Evolutionary conservation across 1,140 invertebrate genomes (phyloP).

Genomic region (Camponotus pennsylvanicus): DNA sequence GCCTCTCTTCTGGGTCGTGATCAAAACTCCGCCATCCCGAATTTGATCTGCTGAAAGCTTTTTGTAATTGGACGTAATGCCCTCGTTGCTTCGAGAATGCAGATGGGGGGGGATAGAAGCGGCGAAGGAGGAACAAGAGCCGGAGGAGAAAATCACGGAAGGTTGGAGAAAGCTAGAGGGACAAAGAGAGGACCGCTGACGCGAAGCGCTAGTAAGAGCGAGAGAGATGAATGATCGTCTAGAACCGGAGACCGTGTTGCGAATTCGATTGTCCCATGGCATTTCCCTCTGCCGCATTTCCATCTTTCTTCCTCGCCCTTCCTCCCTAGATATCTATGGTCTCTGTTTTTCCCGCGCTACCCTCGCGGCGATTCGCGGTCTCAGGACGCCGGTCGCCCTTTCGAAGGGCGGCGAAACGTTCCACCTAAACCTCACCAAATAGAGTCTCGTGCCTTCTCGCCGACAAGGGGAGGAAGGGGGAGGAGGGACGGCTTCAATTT

Average conservation of each 20-base stretch:
- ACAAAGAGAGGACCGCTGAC: not conserved
- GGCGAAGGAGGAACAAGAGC: not conserved
- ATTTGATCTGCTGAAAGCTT: constrained; percentile 79
- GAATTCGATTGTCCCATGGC: constrained; percentile 77
- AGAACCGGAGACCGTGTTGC: constrained; percentile 66
- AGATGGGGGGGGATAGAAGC: not conserved
- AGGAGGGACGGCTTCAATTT: constrained; percentile 75
- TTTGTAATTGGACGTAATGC: constrained; percentile 79
- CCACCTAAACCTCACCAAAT: constrained; percentile 72
- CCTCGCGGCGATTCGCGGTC: constrained; percentile 55
- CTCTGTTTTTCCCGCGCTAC: constrained; percentile 45
- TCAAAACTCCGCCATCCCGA: constrained; percentile 78
- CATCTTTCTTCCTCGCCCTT: not conserved
- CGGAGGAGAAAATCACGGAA: constrained; percentile 43
- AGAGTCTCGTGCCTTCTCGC: constrained; percentile 52
- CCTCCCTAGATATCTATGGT: constrained; percentile 5
- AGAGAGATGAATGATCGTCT: constrained; percentile 30
- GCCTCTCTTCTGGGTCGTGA: constrained; percentile 75
- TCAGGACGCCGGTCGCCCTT: constrained; percentile 47
- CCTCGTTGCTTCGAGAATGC: constrained; percentile 50
- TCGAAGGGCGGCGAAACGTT: constrained; percentile 39
- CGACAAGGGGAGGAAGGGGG: not conserved
- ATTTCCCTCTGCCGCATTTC: constrained; percentile 17
- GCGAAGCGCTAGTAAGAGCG: constrained; percentile 63
- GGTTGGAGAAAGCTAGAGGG: not conserved